Conservation (phyloP, 1,140 invertebrate genomes). For the Drosophila melanogaster region DNA sequence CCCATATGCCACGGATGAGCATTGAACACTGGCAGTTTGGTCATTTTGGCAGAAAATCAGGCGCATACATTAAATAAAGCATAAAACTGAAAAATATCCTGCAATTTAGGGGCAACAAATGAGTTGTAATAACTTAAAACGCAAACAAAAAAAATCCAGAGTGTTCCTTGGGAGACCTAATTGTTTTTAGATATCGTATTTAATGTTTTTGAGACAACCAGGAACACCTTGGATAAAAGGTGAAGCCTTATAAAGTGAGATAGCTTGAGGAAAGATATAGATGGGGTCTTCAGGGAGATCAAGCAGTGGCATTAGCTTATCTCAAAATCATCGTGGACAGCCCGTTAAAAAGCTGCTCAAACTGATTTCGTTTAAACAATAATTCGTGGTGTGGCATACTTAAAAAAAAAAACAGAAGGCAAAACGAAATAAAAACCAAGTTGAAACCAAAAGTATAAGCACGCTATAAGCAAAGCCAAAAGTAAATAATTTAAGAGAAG, state of each 20-base stretch:
- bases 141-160: neutral
- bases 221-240: neutral
- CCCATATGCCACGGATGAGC: constrained; percentile 4
- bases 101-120: neutral
- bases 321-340: neutral
- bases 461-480: constrained; percentile 41
- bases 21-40: constrained; percentile 16
- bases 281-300: constrained; percentile 1
- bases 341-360: constrained; percentile 11
- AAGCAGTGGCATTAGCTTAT: constrained; percentile 5
- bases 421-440: constrained; percentile 40
- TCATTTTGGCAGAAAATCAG: constrained; percentile 11
- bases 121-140: neutral
- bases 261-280: neutral
- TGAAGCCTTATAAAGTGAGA: neutral
- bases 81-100: constrained; percentile 7
- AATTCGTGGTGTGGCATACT: constrained; percentile 71
- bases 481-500: constrained; percentile 46
- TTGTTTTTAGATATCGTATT: neutral
- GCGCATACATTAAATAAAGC: constrained; percentile 16
- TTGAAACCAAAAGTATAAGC: constrained; percentile 33
- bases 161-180: neutral
- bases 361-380: constrained; percentile 40
- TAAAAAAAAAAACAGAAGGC: constrained; percentile 4
- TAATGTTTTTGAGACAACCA: neutral